A percentile compares a stretch with the other conserved stretches of the same genome.
Conservation (phyloP, 1,140 invertebrate genomes). For the Tetramorium alpestre region DNA sequence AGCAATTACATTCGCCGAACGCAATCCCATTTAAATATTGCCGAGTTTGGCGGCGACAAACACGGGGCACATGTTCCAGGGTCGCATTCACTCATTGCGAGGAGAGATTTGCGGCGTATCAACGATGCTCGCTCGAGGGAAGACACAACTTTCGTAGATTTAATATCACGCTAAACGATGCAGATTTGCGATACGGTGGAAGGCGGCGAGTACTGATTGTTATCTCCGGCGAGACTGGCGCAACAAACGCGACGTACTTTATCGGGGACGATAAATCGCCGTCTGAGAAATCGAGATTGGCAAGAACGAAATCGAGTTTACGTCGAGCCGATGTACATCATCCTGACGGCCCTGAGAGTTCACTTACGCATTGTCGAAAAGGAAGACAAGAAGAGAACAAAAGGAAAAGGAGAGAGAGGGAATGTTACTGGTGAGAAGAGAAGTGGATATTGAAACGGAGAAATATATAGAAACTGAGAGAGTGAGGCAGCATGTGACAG, state of each 20-base stretch:
- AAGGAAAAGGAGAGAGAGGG: background rate
- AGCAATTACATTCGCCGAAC: slow-evolving; percentile 81
- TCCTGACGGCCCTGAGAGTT: slow-evolving; percentile 19
- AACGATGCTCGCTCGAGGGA: background rate
- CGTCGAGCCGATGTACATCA: slow-evolving; percentile 13
- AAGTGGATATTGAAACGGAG: slow-evolving; percentile 35
- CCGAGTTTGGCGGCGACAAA: slow-evolving; percentile 78
- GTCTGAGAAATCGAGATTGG: background rate
- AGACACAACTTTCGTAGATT: slow-evolving; percentile 5
- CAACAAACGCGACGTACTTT: background rate
- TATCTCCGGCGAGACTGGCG: background rate
- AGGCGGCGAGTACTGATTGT: background rate
- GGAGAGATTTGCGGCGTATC: slow-evolving; percentile 12
- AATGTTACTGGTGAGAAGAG: background rate
- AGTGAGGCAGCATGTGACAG: slow-evolving; percentile 4
- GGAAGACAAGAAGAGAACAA: background rate
- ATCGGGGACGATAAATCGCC: slow-evolving; percentile 16
- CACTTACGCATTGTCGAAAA: background rate
- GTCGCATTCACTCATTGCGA: slow-evolving; percentile 46
- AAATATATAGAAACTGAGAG: slow-evolving; percentile 24
- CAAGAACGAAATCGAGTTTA: slow-evolving; percentile 45
- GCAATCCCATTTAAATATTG: slow-evolving; percentile 84
- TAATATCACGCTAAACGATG: background rate
- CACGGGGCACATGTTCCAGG: slow-evolving; percentile 58
- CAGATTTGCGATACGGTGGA: background rate